Percentiles rank a stretch among this genome's conserved stretches.
Evolutionary conservation across 1,140 invertebrate genomes (phyloP).

Genomic region (Adelges cooleyi): DNA sequence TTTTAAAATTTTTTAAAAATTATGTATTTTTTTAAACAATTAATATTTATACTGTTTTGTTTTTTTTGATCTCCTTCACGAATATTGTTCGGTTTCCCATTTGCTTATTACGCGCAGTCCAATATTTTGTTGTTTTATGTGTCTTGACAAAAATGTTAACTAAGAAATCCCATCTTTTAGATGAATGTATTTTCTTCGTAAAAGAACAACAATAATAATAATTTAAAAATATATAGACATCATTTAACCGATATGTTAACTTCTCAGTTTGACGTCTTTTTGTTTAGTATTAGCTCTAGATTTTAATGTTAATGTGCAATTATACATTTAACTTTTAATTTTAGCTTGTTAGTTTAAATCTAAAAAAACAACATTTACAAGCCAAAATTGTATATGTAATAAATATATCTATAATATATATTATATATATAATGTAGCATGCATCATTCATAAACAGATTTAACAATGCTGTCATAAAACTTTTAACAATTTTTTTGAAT

Average conservation of each 20-base stretch:
- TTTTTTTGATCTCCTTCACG: conserved; percentile 25
- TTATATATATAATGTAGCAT: background rate
- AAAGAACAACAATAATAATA: background rate
- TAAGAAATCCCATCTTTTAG: background rate
- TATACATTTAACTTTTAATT: conserved; percentile 23
- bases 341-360: conserved; percentile 8
- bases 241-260: conserved; percentile 1
- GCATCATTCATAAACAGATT: background rate
- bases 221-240: background rate
- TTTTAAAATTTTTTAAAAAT: conserved; percentile 23
- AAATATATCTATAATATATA: background rate
- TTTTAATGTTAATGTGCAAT: conserved; percentile 22
- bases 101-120: background rate
- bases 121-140: conserved; percentile 11
- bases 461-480: background rate
- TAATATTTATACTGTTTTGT: conserved; percentile 27
- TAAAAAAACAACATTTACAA: background rate
- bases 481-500: background rate
- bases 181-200: background rate
- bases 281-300: conserved; percentile 16
- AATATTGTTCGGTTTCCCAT: conserved; percentile 23
- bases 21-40: conserved; percentile 24
- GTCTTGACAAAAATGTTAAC: background rate
- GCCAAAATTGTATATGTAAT: background rate
- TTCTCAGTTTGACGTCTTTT: background rate